phyloP scores from a whole-genome alignment of 2,113 vertebrate genomes.

The Shinisaurus crocodilurus region DNA sequence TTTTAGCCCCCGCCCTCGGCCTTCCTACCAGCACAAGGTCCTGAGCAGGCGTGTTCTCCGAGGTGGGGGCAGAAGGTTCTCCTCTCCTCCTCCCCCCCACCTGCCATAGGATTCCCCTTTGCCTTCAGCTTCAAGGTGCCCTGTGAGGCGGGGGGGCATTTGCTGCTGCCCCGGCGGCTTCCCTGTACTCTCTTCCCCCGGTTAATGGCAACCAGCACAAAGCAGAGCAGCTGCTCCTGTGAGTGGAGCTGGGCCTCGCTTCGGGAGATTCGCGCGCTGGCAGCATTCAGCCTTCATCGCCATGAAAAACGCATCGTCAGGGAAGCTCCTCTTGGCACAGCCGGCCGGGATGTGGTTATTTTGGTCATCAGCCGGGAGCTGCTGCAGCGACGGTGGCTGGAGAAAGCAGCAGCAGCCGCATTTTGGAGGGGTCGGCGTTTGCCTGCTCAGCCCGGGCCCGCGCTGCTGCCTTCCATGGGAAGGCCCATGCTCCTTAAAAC shows the following conservation, averaged over 20 bases:
- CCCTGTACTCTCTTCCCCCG: constrained; percentile 13
- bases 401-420: background rate
- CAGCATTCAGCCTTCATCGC: constrained; percentile 66
- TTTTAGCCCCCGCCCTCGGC: background rate
- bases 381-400: background rate
- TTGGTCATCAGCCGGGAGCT: constrained; percentile 36
- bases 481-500: no score
- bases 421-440: background rate
- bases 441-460: background rate
- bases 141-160: background rate
- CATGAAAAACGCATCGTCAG: constrained; percentile 55
- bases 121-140: rapidly evolving
- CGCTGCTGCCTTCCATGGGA: background rate
- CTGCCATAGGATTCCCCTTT: background rate
- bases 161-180: background rate
- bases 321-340: constrained; percentile 49
- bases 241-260: constrained; percentile 63
- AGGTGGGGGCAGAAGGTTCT: no score
- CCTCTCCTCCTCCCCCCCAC: background rate
- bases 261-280: constrained; percentile 73
- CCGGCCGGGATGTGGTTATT: constrained; percentile 52
- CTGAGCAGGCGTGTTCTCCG: background rate
- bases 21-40: background rate
- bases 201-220: constrained; percentile 38
- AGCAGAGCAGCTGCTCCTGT: background rate